Conservation (phyloP, 2,113 vertebrate genomes). For the Psittacula cyanocephala region DNA sequence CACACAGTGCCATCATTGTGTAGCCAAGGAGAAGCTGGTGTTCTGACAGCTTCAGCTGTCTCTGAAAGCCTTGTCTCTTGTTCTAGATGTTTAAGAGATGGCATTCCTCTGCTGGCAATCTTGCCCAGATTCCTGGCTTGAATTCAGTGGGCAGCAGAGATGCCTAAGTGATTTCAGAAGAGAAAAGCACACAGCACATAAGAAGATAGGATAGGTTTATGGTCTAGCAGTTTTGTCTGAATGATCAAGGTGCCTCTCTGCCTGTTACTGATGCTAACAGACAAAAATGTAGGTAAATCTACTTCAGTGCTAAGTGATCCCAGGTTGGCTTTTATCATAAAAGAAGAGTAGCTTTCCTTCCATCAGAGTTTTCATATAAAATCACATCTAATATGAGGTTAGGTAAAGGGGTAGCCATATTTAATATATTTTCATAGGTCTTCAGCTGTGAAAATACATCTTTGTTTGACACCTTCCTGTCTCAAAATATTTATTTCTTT, state of each 20-base stretch:
- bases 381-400: not conserved
- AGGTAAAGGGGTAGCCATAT: not conserved
- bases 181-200: not conserved
- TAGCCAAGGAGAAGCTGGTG: slow-evolving; percentile 50
- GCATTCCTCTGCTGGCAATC: slow-evolving; percentile 71
- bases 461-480: not conserved
- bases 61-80: slow-evolving; percentile 74
- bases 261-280: not conserved
- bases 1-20: slow-evolving; percentile 75
- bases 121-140: slow-evolving; percentile 51
- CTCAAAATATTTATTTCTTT: not conserved
- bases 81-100: slow-evolving; percentile 72
- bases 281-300: slow-evolving; percentile 12
- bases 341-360: not conserved
- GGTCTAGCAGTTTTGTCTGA: slow-evolving; percentile 29
- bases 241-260: slow-evolving; percentile 46
- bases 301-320: not conserved
- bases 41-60: slow-evolving; percentile 72
- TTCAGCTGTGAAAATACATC: not conserved
- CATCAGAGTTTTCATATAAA: slow-evolving; percentile 1
- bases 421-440: not conserved
- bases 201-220: slow-evolving; percentile 20
- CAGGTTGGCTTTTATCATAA: not conserved
- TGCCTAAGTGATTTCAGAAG: slow-evolving; percentile 52
- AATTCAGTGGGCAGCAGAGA: slow-evolving; percentile 30